A percentile compares a stretch with the other conserved stretches of the same genome.
phyloP scores from a whole-genome alignment of 2,888 invertebrate species.

The Drosophila infuscata region DNA sequence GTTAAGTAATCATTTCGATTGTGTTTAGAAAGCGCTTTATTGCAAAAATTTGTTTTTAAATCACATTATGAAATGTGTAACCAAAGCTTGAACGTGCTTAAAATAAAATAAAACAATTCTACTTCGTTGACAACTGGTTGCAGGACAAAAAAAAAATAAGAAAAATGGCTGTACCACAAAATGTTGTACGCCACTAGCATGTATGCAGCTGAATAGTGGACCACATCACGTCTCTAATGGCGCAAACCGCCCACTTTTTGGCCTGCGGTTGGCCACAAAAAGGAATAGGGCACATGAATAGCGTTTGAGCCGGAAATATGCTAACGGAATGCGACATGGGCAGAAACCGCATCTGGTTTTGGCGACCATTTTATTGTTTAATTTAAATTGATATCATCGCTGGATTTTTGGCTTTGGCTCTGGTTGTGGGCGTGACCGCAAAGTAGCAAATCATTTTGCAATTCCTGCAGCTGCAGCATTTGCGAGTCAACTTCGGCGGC shows the following conservation, averaged over 20 bases:
- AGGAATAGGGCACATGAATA: conserved; percentile 21
- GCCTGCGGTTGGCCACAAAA: conserved; percentile 37
- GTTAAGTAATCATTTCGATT: not conserved
- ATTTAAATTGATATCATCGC: conserved; percentile 57
- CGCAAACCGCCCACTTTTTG: not conserved
- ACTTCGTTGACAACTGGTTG: not conserved
- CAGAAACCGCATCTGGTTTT: conserved; percentile 50
- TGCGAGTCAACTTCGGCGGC: conserved; percentile 9
- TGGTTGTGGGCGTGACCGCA: conserved; percentile 20
- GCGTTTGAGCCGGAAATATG: conserved; percentile 15
- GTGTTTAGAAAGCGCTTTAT: not conserved
- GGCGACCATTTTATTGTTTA: conserved; percentile 67
- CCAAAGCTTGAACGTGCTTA: not conserved
- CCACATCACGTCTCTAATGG: conserved; percentile 4
- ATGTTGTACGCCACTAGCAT: not conserved
- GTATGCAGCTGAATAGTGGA: conserved; percentile 1
- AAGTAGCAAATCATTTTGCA: conserved; percentile 48
- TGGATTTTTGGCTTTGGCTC: not conserved
- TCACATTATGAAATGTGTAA: not conserved
- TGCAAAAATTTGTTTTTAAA: not conserved
- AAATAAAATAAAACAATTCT: not conserved
- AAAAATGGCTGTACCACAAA: not conserved
- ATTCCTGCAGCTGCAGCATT: conserved; percentile 24
- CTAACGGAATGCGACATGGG: conserved; percentile 6
- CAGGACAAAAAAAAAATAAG: not conserved